Base-by-base conservation (phyloP, 2,888 invertebrate species). In the Lydus trimaculatus region DNA sequence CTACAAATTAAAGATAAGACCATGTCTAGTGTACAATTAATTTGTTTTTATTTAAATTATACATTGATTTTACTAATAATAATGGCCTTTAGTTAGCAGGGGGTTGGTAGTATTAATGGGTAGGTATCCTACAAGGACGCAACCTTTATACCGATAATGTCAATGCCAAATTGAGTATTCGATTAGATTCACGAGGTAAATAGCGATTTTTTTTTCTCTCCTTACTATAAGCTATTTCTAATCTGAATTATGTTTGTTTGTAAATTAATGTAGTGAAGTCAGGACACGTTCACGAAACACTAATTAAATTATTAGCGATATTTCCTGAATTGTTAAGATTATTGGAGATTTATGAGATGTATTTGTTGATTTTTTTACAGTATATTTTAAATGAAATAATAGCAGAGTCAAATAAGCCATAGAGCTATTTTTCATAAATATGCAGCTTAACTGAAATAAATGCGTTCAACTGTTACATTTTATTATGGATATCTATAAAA, bases 61-160 rank as follows among this genome's bases (percentile, higher is more conserved):
- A 6, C 7, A 56, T 56, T 28, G 56, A 56, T 56, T n/a, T 28
- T 6, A 28, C 6, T 15, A 23, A 0, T 6, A 56, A 15, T 56
- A 28, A 7, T 56, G 11, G 8, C 17, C 20, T 48, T 9, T 9
- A 48, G 17, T 48, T 56, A 15, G 11, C 7, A 52, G 52, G 56
- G 43, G 56, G 56, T 25, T 15, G 56, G 25, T n/a, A 4, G 15
- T 28, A 13, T n/a, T 28, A 28, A 56, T 56, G 25, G 25, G 15
- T 15, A 25, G 28, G 9, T 48, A 56, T 56, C 7, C 28, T 56
- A 56, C 56, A 56, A 56, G 56, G 56, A 56, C 28, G 28, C 8
- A 56, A 56, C 56, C 56, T 56, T 56, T 56, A 56, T n/a, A n/a
- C 13, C 28, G 28, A 56, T 56, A 56, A 56, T 56, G 56, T 56